These are phyloP conservation scores for Drosophila multiciliata DNA, from an alignment of 2,888 invertebrate genomes.

Conservation along the genomic window DNA sequence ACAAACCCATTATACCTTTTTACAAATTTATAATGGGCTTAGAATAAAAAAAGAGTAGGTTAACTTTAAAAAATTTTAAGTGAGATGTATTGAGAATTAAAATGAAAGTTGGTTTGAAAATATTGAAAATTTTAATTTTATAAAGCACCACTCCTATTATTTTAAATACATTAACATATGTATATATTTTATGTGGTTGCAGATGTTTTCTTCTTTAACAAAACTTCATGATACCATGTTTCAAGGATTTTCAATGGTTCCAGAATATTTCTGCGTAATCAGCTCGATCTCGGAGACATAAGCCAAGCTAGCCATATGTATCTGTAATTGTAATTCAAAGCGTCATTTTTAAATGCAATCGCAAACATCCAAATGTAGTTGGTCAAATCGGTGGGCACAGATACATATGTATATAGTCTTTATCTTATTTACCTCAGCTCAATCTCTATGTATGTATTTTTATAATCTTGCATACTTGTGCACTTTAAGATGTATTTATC, in stretches of 20 bases:
- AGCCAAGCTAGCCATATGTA: not conserved
- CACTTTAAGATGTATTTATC: not conserved
- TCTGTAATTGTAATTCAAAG: not conserved
- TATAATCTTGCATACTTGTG: not conserved
- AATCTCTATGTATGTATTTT: not conserved
- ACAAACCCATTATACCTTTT: too few relatives aligned
- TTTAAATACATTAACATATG: not conserved
- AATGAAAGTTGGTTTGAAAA: not conserved
- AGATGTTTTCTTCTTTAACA: not conserved
- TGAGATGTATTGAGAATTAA: not conserved
- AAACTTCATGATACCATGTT: not conserved
- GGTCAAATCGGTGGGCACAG: not conserved
- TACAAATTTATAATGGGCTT: too few relatives aligned
- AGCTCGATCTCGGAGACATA: not conserved
- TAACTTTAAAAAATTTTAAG: not conserved
- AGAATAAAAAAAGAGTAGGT: not conserved
- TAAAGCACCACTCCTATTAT: not conserved
- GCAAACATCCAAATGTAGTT: not conserved
- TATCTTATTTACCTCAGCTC: not conserved
- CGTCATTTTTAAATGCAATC: not conserved
- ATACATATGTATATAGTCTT: not conserved
- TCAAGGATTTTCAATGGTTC: not conserved
- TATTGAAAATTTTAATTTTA: not conserved
- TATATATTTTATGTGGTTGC: not conserved
- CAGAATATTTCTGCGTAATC: not conserved